phyloP scores from a whole-genome alignment of 2,888 invertebrate genomes.

The Rhagonycha fulva region DNA sequence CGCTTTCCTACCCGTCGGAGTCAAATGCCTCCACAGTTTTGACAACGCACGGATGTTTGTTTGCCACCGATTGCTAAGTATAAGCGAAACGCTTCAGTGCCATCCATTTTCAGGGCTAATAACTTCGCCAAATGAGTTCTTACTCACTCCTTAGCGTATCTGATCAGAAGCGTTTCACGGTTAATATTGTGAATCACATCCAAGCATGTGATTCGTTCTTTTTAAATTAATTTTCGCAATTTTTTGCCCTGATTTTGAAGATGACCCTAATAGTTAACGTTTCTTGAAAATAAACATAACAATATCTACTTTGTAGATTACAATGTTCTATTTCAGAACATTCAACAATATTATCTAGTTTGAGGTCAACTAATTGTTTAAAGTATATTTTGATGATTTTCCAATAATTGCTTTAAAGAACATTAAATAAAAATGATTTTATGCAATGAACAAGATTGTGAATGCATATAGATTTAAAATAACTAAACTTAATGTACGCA shows the following conservation, averaged over 20 bases:
- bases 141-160: slow-evolving; percentile 63
- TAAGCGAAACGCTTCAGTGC: slow-evolving; percentile 63
- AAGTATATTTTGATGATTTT: neutral
- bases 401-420: neutral
- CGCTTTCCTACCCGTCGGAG: slow-evolving; percentile 66
- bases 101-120: slow-evolving; percentile 69
- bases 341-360: too few relatives aligned
- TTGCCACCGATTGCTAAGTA: slow-evolving; percentile 52
- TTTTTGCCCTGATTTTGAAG: too few relatives aligned
- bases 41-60: slow-evolving; percentile 31
- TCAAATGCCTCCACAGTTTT: slow-evolving; percentile 56
- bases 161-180: too few relatives aligned
- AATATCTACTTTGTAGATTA: too few relatives aligned
- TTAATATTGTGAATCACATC: too few relatives aligned
- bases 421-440: neutral
- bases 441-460: neutral
- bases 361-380: too few relatives aligned
- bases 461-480: neutral
- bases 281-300: too few relatives aligned
- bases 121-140: slow-evolving; percentile 65
- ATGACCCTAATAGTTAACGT: too few relatives aligned
- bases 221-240: too few relatives aligned
- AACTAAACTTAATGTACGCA: neutral
- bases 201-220: too few relatives aligned
- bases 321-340: too few relatives aligned